Evolutionary conservation across 2,888 invertebrate genomes (phyloP).

Genomic region (Epistrophe eligans): DNA sequence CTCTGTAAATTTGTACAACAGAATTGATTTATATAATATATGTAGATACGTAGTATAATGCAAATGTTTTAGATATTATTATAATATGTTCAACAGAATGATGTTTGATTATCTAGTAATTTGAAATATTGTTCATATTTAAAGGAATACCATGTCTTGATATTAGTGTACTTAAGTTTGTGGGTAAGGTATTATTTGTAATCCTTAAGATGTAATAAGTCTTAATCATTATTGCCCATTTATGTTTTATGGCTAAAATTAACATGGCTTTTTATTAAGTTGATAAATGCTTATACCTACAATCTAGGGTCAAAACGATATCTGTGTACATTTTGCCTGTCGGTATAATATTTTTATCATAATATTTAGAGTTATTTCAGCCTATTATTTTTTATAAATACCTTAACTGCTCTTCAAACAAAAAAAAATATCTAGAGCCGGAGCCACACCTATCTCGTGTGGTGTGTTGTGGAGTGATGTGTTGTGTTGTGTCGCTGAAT

Average conservation of each 20-base stretch:
- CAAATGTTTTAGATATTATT: neutral
- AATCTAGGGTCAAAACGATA: too few relatives aligned
- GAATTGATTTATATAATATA: neutral
- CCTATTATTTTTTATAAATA: too few relatives aligned
- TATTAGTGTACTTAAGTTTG: neutral
- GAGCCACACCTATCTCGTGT: too few relatives aligned
- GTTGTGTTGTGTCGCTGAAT: too few relatives aligned
- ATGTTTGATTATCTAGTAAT: constrained; percentile 11
- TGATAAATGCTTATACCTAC: too few relatives aligned
- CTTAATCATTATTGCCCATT: neutral
- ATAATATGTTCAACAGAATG: neutral
- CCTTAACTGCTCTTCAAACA: too few relatives aligned
- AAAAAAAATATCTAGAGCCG: too few relatives aligned
- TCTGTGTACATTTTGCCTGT: too few relatives aligned
- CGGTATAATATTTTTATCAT: too few relatives aligned
- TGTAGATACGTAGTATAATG: neutral
- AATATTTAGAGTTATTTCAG: too few relatives aligned
- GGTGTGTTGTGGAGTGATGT: too few relatives aligned
- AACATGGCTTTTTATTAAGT: too few relatives aligned
- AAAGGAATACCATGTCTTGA: neutral
- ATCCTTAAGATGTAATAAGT: neutral
- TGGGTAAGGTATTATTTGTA: neutral
- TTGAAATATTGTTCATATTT: constrained; percentile 1
- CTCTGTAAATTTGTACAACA: neutral
- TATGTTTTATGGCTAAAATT: neutral